A percentile compares a stretch with the other conserved stretches of the same genome.
These are phyloP conservation scores for Diarsia brunnea DNA, from an alignment of 2,888 invertebrate species.

Conservation along the genomic window DNA sequence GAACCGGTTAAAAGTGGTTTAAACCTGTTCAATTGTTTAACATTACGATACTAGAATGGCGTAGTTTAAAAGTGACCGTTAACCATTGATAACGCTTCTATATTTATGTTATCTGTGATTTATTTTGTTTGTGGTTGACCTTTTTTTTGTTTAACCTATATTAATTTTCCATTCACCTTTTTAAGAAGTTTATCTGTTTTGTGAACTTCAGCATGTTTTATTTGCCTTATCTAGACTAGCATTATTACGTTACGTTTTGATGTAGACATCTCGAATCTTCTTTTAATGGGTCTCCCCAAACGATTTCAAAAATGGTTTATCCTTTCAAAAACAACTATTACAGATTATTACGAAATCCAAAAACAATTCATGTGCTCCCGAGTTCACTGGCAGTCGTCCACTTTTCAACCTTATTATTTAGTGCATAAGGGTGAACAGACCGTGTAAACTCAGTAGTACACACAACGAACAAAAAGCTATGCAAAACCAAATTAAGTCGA, in stretches of 20 bases:
- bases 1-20: conserved; percentile 38
- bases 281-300: background rate
- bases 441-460: background rate
- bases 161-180: conserved; percentile 20
- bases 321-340: background rate
- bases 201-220: background rate
- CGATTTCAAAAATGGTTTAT: background rate
- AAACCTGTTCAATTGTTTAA: conserved; percentile 48
- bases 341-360: background rate
- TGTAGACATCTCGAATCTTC: background rate
- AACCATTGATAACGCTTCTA: conserved; percentile 25
- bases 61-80: conserved; percentile 37
- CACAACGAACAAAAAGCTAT: too few relatives aligned
- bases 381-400: background rate
- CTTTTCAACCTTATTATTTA: background rate
- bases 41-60: conserved; percentile 35
- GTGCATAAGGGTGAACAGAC: background rate
- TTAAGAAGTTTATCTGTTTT: background rate
- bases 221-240: background rate
- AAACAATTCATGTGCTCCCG: background rate
- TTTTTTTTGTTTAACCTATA: background rate
- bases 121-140: conserved; percentile 11
- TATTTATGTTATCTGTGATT: conserved; percentile 35
- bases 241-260: background rate
- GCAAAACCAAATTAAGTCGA: too few relatives aligned